A percentile compares a stretch with the other conserved stretches of the same genome.
Evolutionary conservation across 2,888 invertebrate genomes (phyloP).

Genomic region (Macrostomum cliftonense): DNA sequence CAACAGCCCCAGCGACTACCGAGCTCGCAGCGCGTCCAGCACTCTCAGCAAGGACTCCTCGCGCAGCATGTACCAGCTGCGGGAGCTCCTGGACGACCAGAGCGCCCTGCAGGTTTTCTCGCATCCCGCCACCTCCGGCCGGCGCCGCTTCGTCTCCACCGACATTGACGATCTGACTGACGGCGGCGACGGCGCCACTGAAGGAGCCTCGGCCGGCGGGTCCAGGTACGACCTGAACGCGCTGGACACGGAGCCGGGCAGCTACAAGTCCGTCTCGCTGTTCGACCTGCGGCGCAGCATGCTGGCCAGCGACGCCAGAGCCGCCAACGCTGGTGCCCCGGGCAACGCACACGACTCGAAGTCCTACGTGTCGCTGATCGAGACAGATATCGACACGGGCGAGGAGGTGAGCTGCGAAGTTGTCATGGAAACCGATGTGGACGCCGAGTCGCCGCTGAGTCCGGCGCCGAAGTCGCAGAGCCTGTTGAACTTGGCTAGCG

Average conservation of each 20-base stretch:
- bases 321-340: background rate
- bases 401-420: constrained; percentile 14
- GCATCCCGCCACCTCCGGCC: background rate
- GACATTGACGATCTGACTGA: constrained; percentile 1
- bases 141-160: constrained; percentile 1
- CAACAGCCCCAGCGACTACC: background rate
- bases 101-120: too few relatives aligned
- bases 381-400: constrained; percentile 24
- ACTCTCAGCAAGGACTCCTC: too few relatives aligned
- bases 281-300: constrained; percentile 1
- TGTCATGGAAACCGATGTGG: constrained; percentile 20
- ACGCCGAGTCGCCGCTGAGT: constrained; percentile 19
- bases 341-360: constrained; percentile 5
- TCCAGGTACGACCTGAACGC: background rate
- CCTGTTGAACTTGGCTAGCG: constrained; percentile 21
- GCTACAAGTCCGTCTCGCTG: background rate
- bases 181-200: background rate
- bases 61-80: too few relatives aligned
- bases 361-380: constrained; percentile 14
- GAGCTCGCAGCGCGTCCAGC: too few relatives aligned
- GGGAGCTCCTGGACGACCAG: too few relatives aligned
- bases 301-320: background rate
- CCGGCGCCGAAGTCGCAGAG: constrained; percentile 21
- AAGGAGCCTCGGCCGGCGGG: background rate
- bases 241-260: background rate